Conservation (phyloP, 2,113 vertebrate genomes). For the Misgurnus anguillicaudatus region DNA sequence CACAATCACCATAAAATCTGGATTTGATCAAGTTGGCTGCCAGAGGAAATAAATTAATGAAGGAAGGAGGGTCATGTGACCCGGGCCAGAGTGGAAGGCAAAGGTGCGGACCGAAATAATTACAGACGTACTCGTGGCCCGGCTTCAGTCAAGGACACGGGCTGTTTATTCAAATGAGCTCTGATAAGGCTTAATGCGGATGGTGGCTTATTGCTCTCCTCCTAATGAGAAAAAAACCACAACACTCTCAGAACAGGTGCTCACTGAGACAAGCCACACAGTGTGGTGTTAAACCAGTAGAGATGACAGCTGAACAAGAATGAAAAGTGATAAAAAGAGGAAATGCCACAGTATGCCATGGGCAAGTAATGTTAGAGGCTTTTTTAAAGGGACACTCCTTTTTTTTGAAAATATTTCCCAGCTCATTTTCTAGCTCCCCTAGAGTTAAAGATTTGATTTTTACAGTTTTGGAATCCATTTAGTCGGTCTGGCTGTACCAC, state of each 20-base stretch:
- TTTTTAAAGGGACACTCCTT: neutral
- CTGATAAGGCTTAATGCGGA: slow-evolving; percentile 47
- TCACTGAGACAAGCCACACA: slow-evolving; percentile 26
- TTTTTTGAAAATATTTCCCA: no score
- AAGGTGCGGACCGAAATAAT: slow-evolving; percentile 36
- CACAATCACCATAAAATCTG: slow-evolving; percentile 59
- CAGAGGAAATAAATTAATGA: slow-evolving; percentile 50
- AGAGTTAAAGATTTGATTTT: no score
- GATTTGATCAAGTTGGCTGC: slow-evolving; percentile 50
- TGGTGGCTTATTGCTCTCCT: slow-evolving; percentile 32
- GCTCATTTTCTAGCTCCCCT: no score
- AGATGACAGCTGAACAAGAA: slow-evolving; percentile 25
- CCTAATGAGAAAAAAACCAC: slow-evolving; percentile 50
- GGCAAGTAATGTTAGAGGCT: neutral
- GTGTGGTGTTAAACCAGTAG: slow-evolving; percentile 18
- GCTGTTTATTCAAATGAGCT: slow-evolving; percentile 49
- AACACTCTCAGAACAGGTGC: slow-evolving; percentile 41
- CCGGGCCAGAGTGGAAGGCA: slow-evolving; percentile 30
- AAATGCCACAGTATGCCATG: neutral
- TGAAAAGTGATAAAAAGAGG: neutral
- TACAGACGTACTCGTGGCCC: neutral
- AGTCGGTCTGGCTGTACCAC: no score
- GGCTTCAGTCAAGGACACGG: slow-evolving; percentile 40
- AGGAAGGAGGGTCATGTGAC: slow-evolving; percentile 28
- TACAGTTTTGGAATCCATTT: no score